These are phyloP conservation scores for Acromyrmex heyeri DNA, from an alignment of 1,140 invertebrate genomes.

Conservation along the genomic window DNA sequence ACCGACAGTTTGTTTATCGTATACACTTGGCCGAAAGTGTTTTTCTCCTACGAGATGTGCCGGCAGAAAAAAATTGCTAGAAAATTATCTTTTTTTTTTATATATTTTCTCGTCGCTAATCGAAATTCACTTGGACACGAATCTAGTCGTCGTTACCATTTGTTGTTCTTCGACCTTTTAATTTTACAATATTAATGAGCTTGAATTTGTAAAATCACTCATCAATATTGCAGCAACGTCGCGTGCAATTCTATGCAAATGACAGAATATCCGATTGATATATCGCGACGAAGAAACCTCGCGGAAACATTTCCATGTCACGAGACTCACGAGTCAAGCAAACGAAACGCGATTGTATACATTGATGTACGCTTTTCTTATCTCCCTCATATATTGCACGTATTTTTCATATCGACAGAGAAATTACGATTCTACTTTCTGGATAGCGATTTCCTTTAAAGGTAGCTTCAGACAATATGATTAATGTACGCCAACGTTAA, in stretches of 20 bases:
- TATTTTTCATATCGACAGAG: background rate
- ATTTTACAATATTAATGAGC: background rate
- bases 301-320: background rate
- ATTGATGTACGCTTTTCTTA: background rate
- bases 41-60: background rate
- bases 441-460: too few species aligned
- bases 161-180: background rate
- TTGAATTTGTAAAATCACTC: background rate
- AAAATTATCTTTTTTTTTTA: background rate
- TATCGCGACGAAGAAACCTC: background rate
- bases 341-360: background rate
- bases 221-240: background rate
- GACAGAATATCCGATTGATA: background rate
- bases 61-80: background rate
- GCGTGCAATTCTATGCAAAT: slow-evolving; percentile 14
- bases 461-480: too few species aligned
- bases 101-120: background rate
- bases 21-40: background rate
- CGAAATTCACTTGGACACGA: background rate
- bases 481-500: too few species aligned
- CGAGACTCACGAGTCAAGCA: background rate
- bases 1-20: too few species aligned
- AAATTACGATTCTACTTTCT: background rate
- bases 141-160: background rate
- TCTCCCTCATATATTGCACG: background rate